Evolutionary conservation across 2,888 invertebrate genomes (phyloP), one percentile per base, ranked within the genome.

Genomic region (Stictocephala bisonia): DNA sequence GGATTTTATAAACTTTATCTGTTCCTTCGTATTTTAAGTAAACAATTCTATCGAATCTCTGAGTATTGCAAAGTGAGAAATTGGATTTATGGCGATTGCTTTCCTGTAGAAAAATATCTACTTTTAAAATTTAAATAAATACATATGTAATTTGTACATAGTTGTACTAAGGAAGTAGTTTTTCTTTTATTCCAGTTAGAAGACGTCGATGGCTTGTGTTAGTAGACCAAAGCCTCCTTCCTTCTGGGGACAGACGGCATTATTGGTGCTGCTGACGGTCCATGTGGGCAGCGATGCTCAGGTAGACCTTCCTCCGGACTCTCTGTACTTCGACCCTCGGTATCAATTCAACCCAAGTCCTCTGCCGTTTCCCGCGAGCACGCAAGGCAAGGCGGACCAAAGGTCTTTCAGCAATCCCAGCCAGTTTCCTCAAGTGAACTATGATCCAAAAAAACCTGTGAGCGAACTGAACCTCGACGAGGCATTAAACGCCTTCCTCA

Each of bases 401-500:
- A 44, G 44, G 15, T 44, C 44, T 4, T n/a, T 44, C 4, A 4
- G 15, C 9, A 11, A 40, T 7, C 40, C 20, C 44, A 64, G 26
- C 18, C 64, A 26, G 51, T 6, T 7, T 44, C 13, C 13, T 4
- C 15, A n/a, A 4, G n/a, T 15, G 9, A 29, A 18, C 1, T 53
- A 24, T 26, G 44, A 13, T 4, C 15, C 41, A 20, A 27, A n/a
- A 11, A 64, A 64, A 15, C 64, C 64, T 7, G 64, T 64, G 13
- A 69, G 35, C 9, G 70, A 70, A 29, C 41, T 74, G 18, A 74
- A 73, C 22, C 67, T 73, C 26, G 76, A 77, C 9, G 74, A 73
- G 7, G 72, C 76, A n/a, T 71, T 78, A 4, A 75, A 76, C 68
- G 71, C 71, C 24, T 78, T 76, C 41, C 66, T 78, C 9, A 73